Evolutionary conservation across 2,888 invertebrate species (phyloP).

Genomic region (Noctua janthe): DNA sequence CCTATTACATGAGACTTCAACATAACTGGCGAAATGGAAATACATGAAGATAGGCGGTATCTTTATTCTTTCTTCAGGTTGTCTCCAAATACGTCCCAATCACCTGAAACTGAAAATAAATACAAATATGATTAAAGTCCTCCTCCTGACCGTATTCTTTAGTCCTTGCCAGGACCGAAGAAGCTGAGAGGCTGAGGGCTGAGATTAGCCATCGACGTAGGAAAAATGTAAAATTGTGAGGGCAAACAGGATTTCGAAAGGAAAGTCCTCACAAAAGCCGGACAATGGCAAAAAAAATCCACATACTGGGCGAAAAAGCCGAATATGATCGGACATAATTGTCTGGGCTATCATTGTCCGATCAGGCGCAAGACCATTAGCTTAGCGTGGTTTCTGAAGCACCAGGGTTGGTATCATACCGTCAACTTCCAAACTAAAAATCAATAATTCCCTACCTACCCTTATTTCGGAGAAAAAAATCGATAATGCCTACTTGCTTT

Average conservation of each 20-base stretch:
- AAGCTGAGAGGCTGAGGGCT: no score
- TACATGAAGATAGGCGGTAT: not conserved
- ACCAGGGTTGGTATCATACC: not conserved
- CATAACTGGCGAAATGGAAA: not conserved
- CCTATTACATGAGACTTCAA: not conserved
- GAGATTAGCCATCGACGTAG: no score
- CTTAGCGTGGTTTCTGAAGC: not conserved
- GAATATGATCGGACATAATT: not conserved
- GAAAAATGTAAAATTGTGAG: no score
- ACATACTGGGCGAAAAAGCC: not conserved
- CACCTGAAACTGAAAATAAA: not conserved
- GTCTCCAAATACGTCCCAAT: not conserved
- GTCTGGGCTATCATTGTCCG: not conserved
- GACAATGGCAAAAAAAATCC: not conserved
- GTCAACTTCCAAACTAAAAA: not conserved
- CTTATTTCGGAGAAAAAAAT: slow-evolving; percentile 21
- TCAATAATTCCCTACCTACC: not conserved
- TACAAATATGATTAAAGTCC: not conserved
- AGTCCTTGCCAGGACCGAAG: no score
- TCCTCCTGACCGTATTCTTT: not conserved
- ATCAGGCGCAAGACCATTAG: not conserved
- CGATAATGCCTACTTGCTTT: slow-evolving; percentile 37
- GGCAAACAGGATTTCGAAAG: not conserved
- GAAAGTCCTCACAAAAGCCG: not conserved
- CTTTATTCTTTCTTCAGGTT: not conserved